Percentiles rank a stretch among this genome's conserved stretches.
These are phyloP conservation scores for Melanaphis sacchari DNA, from an alignment of 1,140 invertebrate genomes.

Conservation along the genomic window DNA sequence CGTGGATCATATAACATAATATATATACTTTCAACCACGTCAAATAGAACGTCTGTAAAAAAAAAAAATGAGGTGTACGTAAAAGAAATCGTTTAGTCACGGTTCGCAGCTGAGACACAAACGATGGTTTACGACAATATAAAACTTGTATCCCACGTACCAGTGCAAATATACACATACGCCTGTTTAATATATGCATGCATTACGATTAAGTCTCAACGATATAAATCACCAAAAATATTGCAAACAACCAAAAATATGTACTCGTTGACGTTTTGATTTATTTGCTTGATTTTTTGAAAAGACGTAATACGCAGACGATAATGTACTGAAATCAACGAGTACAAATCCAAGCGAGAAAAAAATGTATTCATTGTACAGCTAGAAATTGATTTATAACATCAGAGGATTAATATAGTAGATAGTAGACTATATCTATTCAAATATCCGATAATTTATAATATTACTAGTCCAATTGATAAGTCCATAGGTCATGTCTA, in stretches of 20 bases:
- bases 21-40: background rate
- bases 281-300: background rate
- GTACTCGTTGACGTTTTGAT: background rate
- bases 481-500: background rate
- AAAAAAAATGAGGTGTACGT: background rate
- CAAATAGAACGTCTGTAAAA: background rate
- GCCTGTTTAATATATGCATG: background rate
- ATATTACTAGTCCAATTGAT: background rate
- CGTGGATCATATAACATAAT: background rate
- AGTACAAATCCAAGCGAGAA: background rate
- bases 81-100: conserved; percentile 36
- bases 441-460: background rate
- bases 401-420: background rate
- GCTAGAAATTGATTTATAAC: background rate
- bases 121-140: conserved; percentile 42
- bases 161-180: background rate
- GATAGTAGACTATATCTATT: background rate
- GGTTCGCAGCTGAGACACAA: background rate
- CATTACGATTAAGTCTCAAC: conserved; percentile 10
- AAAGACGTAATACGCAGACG: background rate
- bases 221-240: conserved; percentile 27
- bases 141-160: background rate
- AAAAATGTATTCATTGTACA: background rate
- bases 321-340: background rate
- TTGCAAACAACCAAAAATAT: background rate